Percentiles rank a stretch among this genome's conserved stretches.
phyloP scores from a whole-genome alignment of 1,140 invertebrate genomes.

The Heliothis virescens region DNA sequence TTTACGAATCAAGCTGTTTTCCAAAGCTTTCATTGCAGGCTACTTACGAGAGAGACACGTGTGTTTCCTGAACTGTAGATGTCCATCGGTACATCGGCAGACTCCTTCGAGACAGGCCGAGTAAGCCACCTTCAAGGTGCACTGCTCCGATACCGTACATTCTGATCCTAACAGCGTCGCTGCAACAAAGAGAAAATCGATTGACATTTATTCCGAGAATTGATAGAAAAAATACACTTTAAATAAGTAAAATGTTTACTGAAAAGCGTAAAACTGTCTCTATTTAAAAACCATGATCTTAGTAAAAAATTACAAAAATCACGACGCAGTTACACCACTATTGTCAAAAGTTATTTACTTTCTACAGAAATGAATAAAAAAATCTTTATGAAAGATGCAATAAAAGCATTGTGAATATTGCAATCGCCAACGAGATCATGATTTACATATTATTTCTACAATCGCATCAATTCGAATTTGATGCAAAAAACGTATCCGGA shows the following conservation, averaged over 20 bases:
- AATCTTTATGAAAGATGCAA: constrained; percentile 23
- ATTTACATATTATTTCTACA: constrained; percentile 45
- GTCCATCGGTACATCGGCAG: constrained; percentile 92
- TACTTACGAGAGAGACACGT: constrained; percentile 95
- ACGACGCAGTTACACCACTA: constrained; percentile 23
- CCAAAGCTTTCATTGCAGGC: no score
- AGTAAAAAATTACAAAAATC: constrained; percentile 11
- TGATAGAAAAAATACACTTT: neutral
- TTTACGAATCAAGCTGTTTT: no score
- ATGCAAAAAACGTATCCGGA: constrained; percentile 10
- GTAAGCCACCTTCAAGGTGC: constrained; percentile 91
- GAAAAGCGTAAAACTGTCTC: neutral
- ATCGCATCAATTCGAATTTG: constrained; percentile 22
- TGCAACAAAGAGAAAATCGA: constrained; percentile 81
- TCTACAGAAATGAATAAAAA: constrained; percentile 12
- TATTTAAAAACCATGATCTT: neutral
- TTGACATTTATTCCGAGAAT: constrained; percentile 14
- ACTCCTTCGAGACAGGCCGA: constrained; percentile 90
- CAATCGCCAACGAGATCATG: constrained; percentile 39
- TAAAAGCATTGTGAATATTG: constrained; percentile 32
- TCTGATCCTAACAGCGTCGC: constrained; percentile 91
- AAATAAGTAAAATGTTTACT: neutral
- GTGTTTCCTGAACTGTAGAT: constrained; percentile 94
- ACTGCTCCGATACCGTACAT: constrained; percentile 91
- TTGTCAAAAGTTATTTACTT: constrained; percentile 35